A percentile compares a stretch with the other conserved stretches of the same genome.
phyloP scores from a whole-genome alignment of 37 sponge, comb jelly and placozoan species.

The Geodia barretti region DNA sequence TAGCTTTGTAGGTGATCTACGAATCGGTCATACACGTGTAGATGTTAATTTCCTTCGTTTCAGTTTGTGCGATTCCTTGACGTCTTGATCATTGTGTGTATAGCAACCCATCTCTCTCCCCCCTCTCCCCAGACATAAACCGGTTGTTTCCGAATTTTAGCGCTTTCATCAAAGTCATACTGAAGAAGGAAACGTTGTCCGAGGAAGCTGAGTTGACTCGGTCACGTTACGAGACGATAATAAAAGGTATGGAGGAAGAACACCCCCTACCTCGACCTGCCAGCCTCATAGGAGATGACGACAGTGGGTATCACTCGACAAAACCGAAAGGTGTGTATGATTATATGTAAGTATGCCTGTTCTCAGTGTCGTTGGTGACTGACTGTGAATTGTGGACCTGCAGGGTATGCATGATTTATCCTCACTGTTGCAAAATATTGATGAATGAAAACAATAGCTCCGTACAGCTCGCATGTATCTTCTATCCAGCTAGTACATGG shows the following conservation, averaged over 20 bases:
- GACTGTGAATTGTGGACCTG: no score
- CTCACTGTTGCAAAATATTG: no score
- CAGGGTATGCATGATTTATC: no score
- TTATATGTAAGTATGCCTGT: no score
- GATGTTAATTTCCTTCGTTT: not conserved
- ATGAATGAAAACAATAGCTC: no score
- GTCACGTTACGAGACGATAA: slow-evolving; percentile 42
- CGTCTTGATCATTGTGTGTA: no score
- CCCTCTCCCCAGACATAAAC: slow-evolving; percentile 39
- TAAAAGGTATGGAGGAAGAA: slow-evolving; percentile 51
- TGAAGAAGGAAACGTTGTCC: slow-evolving; percentile 65
- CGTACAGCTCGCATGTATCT: no score
- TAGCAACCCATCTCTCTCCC: not conserved
- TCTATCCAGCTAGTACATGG: no score
- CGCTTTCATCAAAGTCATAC: slow-evolving; percentile 35
- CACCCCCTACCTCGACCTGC: not conserved
- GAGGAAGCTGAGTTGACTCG: slow-evolving; percentile 59
- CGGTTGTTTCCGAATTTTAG: slow-evolving; percentile 51
- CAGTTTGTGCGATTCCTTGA: no score
- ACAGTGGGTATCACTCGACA: slow-evolving; percentile 36
- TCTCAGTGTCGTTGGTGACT: no score
- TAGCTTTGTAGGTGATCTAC: not conserved
- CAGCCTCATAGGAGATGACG: slow-evolving; percentile 30
- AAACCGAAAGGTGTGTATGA: slow-evolving; percentile 16
- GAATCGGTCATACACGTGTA: not conserved